A percentile compares a stretch with the other conserved stretches of the same genome.
Evolutionary conservation across 2,888 invertebrate genomes (phyloP).

Genomic region (Eupelmus urozonus): DNA sequence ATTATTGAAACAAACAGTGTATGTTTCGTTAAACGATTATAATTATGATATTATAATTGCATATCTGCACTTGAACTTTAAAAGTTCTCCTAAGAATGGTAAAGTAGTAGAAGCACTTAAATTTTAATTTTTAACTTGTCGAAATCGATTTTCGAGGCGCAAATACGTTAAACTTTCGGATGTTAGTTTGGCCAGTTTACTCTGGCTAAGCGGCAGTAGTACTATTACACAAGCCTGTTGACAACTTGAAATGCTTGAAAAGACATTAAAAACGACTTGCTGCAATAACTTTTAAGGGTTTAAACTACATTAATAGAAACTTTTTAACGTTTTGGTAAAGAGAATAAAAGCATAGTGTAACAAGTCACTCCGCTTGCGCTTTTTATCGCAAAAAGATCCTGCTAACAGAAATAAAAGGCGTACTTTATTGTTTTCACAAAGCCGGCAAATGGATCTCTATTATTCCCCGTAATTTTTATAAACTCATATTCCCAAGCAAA

Average conservation of each 20-base stretch:
- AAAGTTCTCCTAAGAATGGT: constrained; percentile 18
- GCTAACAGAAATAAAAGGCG: too few species aligned
- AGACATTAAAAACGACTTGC: neutral
- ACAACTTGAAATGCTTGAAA: constrained; percentile 2
- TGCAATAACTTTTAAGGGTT: constrained; percentile 10
- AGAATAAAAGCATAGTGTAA: too few species aligned
- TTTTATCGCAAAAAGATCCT: too few species aligned
- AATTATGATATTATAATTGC: neutral
- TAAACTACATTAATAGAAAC: constrained; percentile 8
- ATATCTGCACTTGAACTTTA: neutral
- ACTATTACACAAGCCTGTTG: neutral
- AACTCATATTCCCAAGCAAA: too few species aligned
- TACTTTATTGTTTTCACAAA: too few species aligned
- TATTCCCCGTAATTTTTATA: too few species aligned
- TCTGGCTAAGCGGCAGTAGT: neutral
- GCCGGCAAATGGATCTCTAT: too few species aligned
- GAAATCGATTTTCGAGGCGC: neutral
- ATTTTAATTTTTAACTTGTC: constrained; percentile 6
- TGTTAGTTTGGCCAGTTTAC: constrained; percentile 5
- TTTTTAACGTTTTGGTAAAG: neutral
- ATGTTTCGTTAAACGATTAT: neutral
- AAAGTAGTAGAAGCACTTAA: neutral
- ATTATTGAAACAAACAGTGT: neutral
- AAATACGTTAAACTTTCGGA: constrained; percentile 6
- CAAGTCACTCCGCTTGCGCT: too few species aligned